Conservation (phyloP, 1,140 invertebrate genomes). For the Ceratosolen solmsi region DNA sequence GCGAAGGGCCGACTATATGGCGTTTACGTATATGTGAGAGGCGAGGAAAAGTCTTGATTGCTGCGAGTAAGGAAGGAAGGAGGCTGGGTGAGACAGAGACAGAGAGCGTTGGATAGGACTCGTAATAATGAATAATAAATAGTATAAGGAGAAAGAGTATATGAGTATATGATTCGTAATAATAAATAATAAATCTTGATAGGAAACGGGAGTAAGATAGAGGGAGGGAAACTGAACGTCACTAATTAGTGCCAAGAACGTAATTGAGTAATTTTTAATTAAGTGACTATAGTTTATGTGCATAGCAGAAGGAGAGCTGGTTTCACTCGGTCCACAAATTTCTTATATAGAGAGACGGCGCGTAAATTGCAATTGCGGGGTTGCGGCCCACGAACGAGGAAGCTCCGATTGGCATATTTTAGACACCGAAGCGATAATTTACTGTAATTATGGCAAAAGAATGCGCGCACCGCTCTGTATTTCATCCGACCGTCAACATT, state of each 20-base stretch:
- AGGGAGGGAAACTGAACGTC: constrained; percentile 62
- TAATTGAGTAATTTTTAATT: constrained; percentile 81
- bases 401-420: background rate
- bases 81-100: too few species aligned
- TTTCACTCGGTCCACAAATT: constrained; percentile 52
- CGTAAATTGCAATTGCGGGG: background rate
- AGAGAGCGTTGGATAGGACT: background rate
- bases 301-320: constrained; percentile 55
- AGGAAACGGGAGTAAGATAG: constrained; percentile 57
- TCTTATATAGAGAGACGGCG: background rate
- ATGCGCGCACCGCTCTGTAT: too few species aligned
- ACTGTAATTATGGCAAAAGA: too few species aligned
- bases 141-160: background rate
- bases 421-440: background rate
- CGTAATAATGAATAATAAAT: background rate
- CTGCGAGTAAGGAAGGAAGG: too few species aligned
- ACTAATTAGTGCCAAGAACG: constrained; percentile 79
- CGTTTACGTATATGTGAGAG: background rate
- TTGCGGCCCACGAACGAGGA: background rate
- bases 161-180: constrained; percentile 48
- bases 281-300: constrained; percentile 74
- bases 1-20: background rate
- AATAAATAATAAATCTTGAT: constrained; percentile 30
- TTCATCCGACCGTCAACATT: too few species aligned
- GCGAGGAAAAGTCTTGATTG: background rate